Percentiles rank a stretch among this genome's conserved stretches.
Conservation (phyloP, 1,140 invertebrate species). For the Gyrodactylus bullatarudis region DNA sequence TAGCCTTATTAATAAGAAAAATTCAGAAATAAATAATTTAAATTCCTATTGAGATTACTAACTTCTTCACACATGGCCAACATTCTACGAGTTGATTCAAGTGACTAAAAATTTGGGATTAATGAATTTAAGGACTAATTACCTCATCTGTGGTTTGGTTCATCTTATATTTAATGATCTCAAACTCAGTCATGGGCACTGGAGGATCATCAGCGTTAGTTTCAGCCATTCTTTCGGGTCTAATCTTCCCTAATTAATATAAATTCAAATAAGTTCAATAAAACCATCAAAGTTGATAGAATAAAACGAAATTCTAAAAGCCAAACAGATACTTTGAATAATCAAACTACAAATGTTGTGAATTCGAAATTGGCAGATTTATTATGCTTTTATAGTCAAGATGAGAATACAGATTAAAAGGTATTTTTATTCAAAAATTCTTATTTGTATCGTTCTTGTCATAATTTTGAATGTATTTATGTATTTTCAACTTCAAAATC, state of each 20-base stretch:
- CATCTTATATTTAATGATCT: conserved; percentile 6
- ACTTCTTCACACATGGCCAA: conserved; percentile 7
- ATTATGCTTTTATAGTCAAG: too few relatives aligned
- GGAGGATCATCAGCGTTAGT: neutral
- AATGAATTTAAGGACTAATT: neutral
- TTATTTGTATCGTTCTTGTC: too few relatives aligned
- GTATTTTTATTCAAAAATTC: too few relatives aligned
- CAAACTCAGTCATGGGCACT: neutral
- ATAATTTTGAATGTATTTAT: too few relatives aligned
- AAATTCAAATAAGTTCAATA: neutral
- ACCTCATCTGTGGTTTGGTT: conserved; percentile 7
- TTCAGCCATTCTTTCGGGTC: neutral
- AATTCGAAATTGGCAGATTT: too few relatives aligned
- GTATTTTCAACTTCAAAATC: too few relatives aligned
- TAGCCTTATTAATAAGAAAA: neutral
- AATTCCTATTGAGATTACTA: neutral
- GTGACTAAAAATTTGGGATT: neutral
- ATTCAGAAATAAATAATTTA: neutral
- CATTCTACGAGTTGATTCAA: conserved; percentile 4
- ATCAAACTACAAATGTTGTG: too few relatives aligned
- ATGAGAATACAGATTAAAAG: too few relatives aligned
- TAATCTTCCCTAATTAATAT: neutral
- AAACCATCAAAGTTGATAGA: neutral
- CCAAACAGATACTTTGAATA: too few relatives aligned
- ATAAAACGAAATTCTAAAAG: too few relatives aligned